phyloP scores from a whole-genome alignment of 1,140 invertebrate genomes.

The Rhynchophorus ferrugineus region DNA sequence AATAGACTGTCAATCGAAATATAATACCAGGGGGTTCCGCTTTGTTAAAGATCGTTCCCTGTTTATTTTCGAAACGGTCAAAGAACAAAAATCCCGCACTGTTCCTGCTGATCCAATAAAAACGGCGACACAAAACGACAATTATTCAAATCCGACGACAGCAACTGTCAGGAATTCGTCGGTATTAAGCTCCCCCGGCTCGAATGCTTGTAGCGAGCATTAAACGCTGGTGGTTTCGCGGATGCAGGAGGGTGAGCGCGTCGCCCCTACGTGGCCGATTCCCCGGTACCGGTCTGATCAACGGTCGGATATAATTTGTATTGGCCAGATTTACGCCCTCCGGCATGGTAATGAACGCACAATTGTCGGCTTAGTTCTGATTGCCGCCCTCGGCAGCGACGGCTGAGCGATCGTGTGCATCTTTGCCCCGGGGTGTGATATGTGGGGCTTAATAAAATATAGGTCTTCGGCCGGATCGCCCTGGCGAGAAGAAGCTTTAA shows the following conservation, averaged over 20 bases:
- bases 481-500: too few relatives aligned
- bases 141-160: slow-evolving; percentile 36
- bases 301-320: slow-evolving; percentile 42
- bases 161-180: slow-evolving; percentile 33
- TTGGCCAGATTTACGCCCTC: slow-evolving; percentile 43
- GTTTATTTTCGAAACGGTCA: too few relatives aligned
- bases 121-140: slow-evolving; percentile 32
- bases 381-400: slow-evolving; percentile 30
- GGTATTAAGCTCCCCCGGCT: slow-evolving; percentile 16
- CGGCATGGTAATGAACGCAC: slow-evolving; percentile 43
- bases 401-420: slow-evolving; percentile 5
- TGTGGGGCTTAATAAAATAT: not conserved
- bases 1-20: too few relatives aligned
- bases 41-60: too few relatives aligned
- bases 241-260: slow-evolving; percentile 2
- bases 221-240: slow-evolving; percentile 27
- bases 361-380: slow-evolving; percentile 43
- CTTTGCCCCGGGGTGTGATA: slow-evolving; percentile 3
- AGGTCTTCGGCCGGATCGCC: too few relatives aligned
- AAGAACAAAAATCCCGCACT: slow-evolving; percentile 1
- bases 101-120: slow-evolving; percentile 32
- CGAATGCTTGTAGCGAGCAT: slow-evolving; percentile 25
- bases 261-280: slow-evolving; percentile 3
- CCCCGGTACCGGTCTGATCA: not conserved
- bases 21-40: too few relatives aligned